These are phyloP conservation scores for Thecocarcelia acutangulata DNA, from an alignment of 2,888 invertebrate species.

Conservation along the genomic window DNA sequence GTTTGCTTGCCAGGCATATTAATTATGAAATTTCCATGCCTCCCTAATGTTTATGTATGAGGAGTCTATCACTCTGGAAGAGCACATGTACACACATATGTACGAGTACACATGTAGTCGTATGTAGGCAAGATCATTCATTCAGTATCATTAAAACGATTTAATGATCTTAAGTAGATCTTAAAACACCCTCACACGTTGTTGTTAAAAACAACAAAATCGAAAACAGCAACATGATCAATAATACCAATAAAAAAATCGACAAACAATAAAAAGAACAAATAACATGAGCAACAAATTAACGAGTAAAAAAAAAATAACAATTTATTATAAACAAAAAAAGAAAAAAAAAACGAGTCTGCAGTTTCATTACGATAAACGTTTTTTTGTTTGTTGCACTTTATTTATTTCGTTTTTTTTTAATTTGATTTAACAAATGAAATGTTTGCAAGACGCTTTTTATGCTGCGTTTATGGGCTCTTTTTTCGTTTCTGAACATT, in stretches of 20 bases:
- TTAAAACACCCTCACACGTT: conserved; percentile 57
- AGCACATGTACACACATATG: no score
- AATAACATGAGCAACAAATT: conserved; percentile 52
- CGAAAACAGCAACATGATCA: conserved; percentile 7
- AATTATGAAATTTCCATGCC: not conserved
- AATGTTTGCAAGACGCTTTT: conserved; percentile 33
- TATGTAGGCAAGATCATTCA: not conserved
- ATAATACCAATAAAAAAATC: conserved; percentile 43
- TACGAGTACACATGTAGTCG: no score
- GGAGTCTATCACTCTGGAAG: no score
- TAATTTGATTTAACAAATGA: conserved; percentile 25
- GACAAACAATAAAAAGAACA: conserved; percentile 35
- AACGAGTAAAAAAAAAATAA: conserved; percentile 60
- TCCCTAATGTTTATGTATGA: no score
- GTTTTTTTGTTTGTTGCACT: conserved; percentile 35
- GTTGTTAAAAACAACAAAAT: conserved; percentile 5
- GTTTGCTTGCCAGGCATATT: not conserved
- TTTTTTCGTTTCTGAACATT: conserved; percentile 20
- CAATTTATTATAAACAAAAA: conserved; percentile 66
- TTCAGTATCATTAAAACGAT: conserved; percentile 44
- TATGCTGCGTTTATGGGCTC: conserved; percentile 41
- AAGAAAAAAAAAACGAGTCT: conserved; percentile 63
- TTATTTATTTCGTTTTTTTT: conserved; percentile 33
- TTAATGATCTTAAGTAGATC: conserved; percentile 63
- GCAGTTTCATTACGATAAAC: conserved; percentile 59